phyloP scores from a whole-genome alignment of 2,113 vertebrate genomes.

The Rhynchomys soricoides region DNA sequence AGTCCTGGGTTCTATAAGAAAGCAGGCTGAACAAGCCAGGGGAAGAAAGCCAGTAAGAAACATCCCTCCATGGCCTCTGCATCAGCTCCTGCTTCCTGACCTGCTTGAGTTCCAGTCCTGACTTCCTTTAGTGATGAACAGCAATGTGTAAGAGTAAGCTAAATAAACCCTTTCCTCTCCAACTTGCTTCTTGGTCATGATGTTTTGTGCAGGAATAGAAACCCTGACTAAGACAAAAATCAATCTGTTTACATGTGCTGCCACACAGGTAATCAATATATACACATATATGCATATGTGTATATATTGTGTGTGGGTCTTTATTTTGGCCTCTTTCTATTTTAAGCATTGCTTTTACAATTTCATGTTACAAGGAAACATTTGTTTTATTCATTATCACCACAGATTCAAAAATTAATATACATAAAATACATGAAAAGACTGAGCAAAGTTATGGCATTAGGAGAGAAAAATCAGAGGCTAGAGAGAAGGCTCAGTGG shows the following conservation, averaged over 20 bases:
- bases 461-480: neutral
- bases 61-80: too few species aligned
- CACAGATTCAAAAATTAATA: slow-evolving; percentile 39
- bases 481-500: neutral
- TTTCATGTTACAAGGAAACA: slow-evolving; percentile 41
- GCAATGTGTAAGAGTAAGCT: too few species aligned
- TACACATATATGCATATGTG: neutral
- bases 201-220: too few species aligned
- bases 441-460: neutral
- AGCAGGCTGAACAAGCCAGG: too few species aligned
- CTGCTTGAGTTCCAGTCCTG: too few species aligned
- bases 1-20: too few species aligned
- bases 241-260: neutral
- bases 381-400: slow-evolving; percentile 34
- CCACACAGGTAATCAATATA: neutral
- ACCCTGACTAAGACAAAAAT: too few species aligned
- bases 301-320: neutral
- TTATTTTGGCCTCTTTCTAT: slow-evolving; percentile 23
- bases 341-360: slow-evolving; percentile 29
- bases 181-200: too few species aligned
- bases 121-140: too few species aligned
- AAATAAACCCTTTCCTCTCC: too few species aligned
- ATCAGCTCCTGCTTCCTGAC: too few species aligned
- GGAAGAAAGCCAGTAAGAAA: too few species aligned
- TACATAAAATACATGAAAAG: neutral